Evolutionary conservation across 2,888 invertebrate species (phyloP), one percentile per base, ranked within the genome.

Genomic region (Tachina grossa): DNA sequence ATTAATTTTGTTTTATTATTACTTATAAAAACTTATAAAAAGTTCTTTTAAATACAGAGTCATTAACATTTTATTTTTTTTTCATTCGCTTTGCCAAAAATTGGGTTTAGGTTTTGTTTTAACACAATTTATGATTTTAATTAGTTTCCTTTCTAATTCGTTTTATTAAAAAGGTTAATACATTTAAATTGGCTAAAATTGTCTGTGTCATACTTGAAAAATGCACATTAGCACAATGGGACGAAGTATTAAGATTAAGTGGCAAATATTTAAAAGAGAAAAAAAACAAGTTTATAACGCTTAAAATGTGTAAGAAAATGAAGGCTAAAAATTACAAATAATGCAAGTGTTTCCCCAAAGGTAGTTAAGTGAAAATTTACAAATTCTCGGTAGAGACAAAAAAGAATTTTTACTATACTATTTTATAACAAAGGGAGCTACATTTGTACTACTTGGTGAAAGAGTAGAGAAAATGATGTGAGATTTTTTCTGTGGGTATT

Each of bases 121-220:
- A 14, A 43, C 6, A 55, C 22, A 43, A 49, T 19, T 47, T 63
- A 45, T 19, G 16, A 55, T 74, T 49, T 75, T 75, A 41, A 63
- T 51, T 51, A 53, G 14, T 63, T 63, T n/a, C 74, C 71, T 71
- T 71, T 71, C 71, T 57, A 71, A 74, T 51, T 51, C 22, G 47
- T 51, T 49, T 74, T 51, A 74, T 74, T 74, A 41, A 41, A n/a
- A 63, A 74, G 41, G 41, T 61, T 63, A 63, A 41, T 9, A 51
- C 19, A 49, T 59, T 43, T 63, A 16, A 57, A 10, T 19, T 39
- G 31, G 14, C 55, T 47, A 45, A 65, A 63, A 22, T 39, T 55
- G 10, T 16, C 8, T 31, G 47, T 57, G 57, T 77, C 66, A 66
- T 57, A 57, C 9, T 39, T 47, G n/a, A 66, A 45, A 53, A 55